Evolutionary conservation across 2,797 vertebrate species (phyloP).

Genomic region (Presbytis comata): DNA sequence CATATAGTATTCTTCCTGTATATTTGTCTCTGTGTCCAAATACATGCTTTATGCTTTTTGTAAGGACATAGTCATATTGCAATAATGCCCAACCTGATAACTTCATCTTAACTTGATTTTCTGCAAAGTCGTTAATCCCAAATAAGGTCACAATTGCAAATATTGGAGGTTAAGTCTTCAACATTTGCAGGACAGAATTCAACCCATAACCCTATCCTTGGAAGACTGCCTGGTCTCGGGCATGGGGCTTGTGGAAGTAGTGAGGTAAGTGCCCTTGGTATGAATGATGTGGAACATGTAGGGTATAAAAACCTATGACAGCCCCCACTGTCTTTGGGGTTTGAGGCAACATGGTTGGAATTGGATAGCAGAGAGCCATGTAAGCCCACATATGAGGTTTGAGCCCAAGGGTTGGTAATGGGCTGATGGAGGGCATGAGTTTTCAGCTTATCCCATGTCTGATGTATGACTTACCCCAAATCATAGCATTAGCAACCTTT

Average conservation of each 20-base stretch:
- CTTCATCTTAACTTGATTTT: not conserved
- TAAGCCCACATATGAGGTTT: not conserved
- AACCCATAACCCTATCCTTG: not conserved
- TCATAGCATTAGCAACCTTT: not conserved
- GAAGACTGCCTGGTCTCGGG: not conserved
- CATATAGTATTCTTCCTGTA: not conserved
- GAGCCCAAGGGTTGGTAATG: not conserved
- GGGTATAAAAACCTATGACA: not conserved
- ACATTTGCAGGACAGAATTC: not conserved
- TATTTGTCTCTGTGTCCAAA: not conserved
- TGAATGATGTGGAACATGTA: not conserved
- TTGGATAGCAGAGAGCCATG: not conserved
- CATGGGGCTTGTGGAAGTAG: not conserved
- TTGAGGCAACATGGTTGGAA: not conserved
- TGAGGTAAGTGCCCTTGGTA: not conserved
- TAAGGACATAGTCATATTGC: not conserved
- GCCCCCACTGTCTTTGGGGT: fast-evolving
- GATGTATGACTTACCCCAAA: not conserved
- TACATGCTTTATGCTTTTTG: not conserved
- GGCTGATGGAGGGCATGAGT: not conserved
- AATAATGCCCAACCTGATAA: not conserved
- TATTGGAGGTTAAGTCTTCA: not conserved
- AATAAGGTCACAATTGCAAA: not conserved
- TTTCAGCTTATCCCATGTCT: not conserved
- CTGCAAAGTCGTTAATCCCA: not conserved